phyloP scores from a whole-genome alignment of 2,888 invertebrate species.

The Harmothoe impar region DNA sequence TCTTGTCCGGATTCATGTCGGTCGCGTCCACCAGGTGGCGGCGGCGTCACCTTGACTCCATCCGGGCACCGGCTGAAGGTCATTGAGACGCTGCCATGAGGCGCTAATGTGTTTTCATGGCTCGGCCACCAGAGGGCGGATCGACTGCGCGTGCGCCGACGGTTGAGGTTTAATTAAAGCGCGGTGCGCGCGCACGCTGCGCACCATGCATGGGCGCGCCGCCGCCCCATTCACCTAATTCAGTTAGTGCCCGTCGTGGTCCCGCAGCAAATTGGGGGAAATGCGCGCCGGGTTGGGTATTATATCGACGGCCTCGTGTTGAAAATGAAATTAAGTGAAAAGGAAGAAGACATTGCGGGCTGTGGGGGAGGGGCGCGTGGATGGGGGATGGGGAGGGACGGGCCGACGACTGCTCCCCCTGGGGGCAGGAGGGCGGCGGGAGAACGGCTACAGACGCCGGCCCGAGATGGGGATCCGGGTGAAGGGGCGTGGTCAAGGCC shows the following conservation, averaged over 20 bases:
- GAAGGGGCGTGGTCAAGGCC: conserved; percentile 38
- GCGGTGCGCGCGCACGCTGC: neutral
- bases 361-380: neutral
- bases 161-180: conserved; percentile 45
- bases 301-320: conserved; percentile 31
- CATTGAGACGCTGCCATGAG: conserved; percentile 31
- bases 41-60: conserved; percentile 31
- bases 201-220: neutral
- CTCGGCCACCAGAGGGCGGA: conserved; percentile 7
- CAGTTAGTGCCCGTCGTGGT: neutral
- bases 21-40: neutral
- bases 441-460: neutral
- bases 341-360: conserved; percentile 48
- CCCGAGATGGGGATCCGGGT: neutral
- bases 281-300: conserved; percentile 34
- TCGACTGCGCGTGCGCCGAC: neutral
- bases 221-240: conserved; percentile 20
- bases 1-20: neutral
- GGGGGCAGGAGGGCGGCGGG: neutral
- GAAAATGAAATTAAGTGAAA: conserved; percentile 55
- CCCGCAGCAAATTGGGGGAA: conserved; percentile 39
- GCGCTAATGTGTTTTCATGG: conserved; percentile 55
- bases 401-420: neutral
- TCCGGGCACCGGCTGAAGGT: conserved; percentile 33
- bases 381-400: neutral